phyloP scores from a whole-genome alignment of 2,888 invertebrate species.

The Phaedon cochleariae region DNA sequence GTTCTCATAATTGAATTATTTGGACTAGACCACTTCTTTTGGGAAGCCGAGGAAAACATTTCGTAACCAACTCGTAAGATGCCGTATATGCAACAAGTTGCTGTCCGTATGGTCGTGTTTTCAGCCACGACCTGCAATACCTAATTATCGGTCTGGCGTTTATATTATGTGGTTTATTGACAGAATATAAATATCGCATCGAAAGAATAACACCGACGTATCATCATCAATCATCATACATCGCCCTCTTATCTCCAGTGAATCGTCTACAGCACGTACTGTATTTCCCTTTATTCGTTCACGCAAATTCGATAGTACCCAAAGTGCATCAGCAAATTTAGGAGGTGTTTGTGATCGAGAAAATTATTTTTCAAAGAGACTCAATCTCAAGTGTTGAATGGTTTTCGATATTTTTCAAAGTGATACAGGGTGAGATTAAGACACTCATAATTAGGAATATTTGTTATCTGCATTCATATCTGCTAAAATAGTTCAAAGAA shows the following conservation, averaged over 20 bases:
- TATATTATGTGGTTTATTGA: conserved; percentile 31
- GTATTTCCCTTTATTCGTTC: conserved; percentile 29
- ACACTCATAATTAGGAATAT: neutral
- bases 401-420: neutral
- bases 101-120: neutral
- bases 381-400: too few relatives aligned
- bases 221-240: conserved; percentile 8
- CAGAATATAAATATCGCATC: conserved; percentile 23
- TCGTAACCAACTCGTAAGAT: too few relatives aligned
- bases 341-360: neutral
- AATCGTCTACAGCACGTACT: conserved; percentile 30
- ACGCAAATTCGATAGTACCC: conserved; percentile 31
- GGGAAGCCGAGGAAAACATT: too few relatives aligned
- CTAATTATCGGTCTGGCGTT: conserved; percentile 22
- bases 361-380: neutral
- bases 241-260: conserved; percentile 24
- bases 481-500: too few relatives aligned
- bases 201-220: conserved; percentile 30
- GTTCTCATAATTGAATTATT: too few relatives aligned
- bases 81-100: too few relatives aligned
- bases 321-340: conserved; percentile 25
- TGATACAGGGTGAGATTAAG: neutral
- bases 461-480: too few relatives aligned
- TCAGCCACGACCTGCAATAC: conserved; percentile 16
- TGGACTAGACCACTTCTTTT: too few relatives aligned